Evolutionary conservation across 1,140 invertebrate genomes (phyloP), one percentile per base, ranked within the genome.

Genomic region (Chelonus insularis): DNA sequence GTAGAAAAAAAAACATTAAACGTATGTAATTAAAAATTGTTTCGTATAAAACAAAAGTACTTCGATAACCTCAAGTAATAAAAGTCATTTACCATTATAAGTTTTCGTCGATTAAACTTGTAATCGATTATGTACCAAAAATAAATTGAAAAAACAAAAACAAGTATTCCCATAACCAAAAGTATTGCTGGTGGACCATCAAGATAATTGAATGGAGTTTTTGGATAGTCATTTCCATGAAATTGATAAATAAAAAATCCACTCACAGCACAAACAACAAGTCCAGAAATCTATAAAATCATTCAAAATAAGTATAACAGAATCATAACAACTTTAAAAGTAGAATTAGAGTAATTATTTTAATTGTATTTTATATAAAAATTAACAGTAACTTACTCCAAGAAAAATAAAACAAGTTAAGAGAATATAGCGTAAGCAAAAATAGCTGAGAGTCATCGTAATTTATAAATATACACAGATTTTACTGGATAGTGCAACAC

Each of bases 231-330:
- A 64, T 84, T 83, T 32, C 83, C 71, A 29, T 83, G 77, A 14
- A 85, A 67, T 48, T 78, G 75, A 69, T 85, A 84, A 29, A 85
- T 69, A 37, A 85, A 78, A 68, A 80, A 80, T 16, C 83, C 76
- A 57, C 82, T 83, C 4, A 72, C 73, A 25, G 74, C 68, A 48
- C 80, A 81, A 39, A 84, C 69, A 23, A 82, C 73, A 2, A 80
- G 59, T 54, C 84, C 84, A 68, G 82, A 84, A 71, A 85, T 80
- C 84, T 86, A 74, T 71, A 68, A 70, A 68, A 50, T 23, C 9
- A 23, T 25, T 14, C 4, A 12, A 32, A 12, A 43, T 4, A 51
- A 39, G 47, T 39, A 36, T n/a, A n/a, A n/a, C n/a, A n/a, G n/a
- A n/a, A n/a, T n/a, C n/a, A n/a, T n/a, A n/a, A n/a, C n/a, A n/a